Conservation (phyloP, 1,140 invertebrate species). For the Lamellibrachia luymesi region DNA sequence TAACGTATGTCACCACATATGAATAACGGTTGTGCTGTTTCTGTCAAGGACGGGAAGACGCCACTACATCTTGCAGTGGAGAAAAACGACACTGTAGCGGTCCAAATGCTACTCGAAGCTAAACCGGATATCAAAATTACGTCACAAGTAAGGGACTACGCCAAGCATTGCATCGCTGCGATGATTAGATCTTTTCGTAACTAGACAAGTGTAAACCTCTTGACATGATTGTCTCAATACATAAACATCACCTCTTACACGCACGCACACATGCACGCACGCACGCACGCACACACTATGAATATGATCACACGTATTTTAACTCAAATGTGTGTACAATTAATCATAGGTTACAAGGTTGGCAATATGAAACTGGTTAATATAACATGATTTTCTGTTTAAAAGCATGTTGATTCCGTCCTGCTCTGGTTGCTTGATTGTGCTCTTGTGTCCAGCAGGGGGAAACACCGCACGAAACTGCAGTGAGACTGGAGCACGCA, state of each 20-base stretch:
- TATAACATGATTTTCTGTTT: neutral
- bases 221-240: no score
- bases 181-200: no score
- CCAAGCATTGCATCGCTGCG: neutral
- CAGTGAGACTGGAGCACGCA: neutral
- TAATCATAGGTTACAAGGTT: neutral
- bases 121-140: neutral
- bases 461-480: neutral
- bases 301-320: no score
- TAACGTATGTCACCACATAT: neutral
- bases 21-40: neutral
- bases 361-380: neutral
- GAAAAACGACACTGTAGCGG: neutral
- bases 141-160: neutral
- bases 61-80: neutral
- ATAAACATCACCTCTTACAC: no score
- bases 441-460: neutral
- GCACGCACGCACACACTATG: neutral
- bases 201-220: no score
- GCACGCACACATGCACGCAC: neutral
- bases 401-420: neutral
- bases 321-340: no score
- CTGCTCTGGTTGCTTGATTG: neutral
- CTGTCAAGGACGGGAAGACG: neutral
- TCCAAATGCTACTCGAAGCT: neutral